Evolutionary conservation across 1,140 invertebrate genomes (phyloP).

Genomic region (Drosophila rufa): DNA sequence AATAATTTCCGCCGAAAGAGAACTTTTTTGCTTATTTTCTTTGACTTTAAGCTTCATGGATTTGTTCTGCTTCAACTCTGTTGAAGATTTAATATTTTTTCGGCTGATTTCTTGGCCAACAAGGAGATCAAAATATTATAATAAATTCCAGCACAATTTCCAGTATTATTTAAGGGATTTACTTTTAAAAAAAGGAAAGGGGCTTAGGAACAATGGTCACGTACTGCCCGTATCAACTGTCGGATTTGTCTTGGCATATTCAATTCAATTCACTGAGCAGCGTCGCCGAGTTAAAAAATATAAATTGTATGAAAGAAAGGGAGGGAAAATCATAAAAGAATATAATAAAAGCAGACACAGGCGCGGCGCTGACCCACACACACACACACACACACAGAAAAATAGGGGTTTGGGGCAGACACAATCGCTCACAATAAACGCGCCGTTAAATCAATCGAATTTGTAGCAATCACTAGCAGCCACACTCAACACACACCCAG

Average conservation of each 20-base stretch:
- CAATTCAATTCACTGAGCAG: conserved; percentile 42
- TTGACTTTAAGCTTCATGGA: too few species aligned
- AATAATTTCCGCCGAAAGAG: too few species aligned
- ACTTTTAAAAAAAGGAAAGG: background rate
- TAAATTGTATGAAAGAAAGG: background rate
- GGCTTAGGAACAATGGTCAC: conserved; percentile 21
- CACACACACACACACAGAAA: background rate
- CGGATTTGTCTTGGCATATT: conserved; percentile 37
- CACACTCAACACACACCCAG: background rate
- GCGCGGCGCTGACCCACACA: background rate
- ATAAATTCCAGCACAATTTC: background rate
- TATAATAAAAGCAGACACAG: background rate
- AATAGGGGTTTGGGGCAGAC: conserved; percentile 1
- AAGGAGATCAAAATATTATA: background rate
- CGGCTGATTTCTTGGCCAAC: background rate
- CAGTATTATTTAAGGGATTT: background rate
- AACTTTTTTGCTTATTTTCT: too few species aligned
- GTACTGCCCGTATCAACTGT: conserved; percentile 37
- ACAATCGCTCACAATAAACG: conserved; percentile 45
- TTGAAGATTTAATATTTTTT: background rate
- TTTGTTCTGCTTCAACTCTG: background rate
- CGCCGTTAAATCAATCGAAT: conserved; percentile 77
- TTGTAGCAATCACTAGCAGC: conserved; percentile 69
- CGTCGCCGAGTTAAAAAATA: background rate
- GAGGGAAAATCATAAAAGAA: background rate